Conservation (phyloP, 2,888 invertebrate genomes). For the Apamea monoglypha region DNA sequence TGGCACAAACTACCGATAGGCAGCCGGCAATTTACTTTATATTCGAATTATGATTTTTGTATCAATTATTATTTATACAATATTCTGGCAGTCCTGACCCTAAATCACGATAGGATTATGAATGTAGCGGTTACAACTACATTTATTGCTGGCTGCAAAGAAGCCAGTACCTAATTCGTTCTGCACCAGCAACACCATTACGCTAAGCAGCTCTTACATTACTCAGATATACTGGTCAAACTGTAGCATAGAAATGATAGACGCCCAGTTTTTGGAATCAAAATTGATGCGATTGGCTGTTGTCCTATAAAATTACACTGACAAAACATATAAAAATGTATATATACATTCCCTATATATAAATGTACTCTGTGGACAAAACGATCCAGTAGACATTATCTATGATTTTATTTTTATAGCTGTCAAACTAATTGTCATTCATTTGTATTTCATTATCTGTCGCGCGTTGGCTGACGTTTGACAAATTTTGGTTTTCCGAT, state of each 20-base stretch:
- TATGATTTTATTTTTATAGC: not conserved
- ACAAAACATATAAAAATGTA: too few relatives aligned
- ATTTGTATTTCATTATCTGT: conserved; percentile 28
- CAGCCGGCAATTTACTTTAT: too few relatives aligned
- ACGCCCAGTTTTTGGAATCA: not conserved
- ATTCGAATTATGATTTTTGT: not conserved
- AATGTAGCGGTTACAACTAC: not conserved
- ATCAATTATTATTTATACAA: not conserved
- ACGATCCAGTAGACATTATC: not conserved
- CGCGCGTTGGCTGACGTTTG: conserved; percentile 33
- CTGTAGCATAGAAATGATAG: not conserved
- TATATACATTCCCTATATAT: too few relatives aligned
- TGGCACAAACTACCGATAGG: too few relatives aligned
- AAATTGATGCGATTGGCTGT: conserved; percentile 1
- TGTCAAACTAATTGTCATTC: conserved; percentile 39
- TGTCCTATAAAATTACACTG: too few relatives aligned
- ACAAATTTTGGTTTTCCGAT: conserved; percentile 52
- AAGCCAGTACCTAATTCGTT: not conserved
- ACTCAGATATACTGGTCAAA: conserved; percentile 1
- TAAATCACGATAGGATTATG: not conserved
- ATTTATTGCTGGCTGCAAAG: not conserved
- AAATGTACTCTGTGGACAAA: too few relatives aligned
- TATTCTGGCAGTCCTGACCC: not conserved
- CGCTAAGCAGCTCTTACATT: not conserved
- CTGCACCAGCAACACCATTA: not conserved